Evolutionary conservation across 1,140 invertebrate species (phyloP).

Genomic region (Planococcus citri): DNA sequence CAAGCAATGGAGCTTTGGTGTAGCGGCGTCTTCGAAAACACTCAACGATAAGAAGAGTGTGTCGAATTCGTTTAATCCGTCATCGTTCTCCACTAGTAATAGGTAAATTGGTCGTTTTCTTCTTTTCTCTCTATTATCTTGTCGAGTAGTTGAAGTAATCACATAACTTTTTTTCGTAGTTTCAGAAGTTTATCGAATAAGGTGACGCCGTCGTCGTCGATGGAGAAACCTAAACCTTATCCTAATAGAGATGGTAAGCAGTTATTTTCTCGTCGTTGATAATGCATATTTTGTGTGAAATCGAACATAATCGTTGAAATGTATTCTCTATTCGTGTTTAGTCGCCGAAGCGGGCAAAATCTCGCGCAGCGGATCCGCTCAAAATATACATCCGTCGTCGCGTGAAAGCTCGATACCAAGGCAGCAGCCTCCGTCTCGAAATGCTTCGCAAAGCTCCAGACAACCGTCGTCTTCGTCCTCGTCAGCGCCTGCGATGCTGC

Average conservation of each 20-base stretch:
- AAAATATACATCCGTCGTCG: constrained; percentile 9
- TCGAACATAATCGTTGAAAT: not conserved
- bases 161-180: not conserved
- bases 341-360: not conserved
- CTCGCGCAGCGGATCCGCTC: not conserved
- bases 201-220: constrained; percentile 1
- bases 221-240: constrained; percentile 2
- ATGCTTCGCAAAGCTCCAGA: not conserved
- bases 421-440: not conserved
- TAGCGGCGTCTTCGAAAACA: not conserved
- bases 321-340: not conserved
- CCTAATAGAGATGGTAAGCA: not conserved
- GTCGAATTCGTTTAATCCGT: not conserved
- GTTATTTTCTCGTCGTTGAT: not conserved
- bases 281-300: too few species aligned
- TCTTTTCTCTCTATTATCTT: too few species aligned
- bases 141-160: too few species aligned
- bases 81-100: not conserved
- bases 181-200: not conserved
- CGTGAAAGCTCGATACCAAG: constrained; percentile 22
- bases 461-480: not conserved
- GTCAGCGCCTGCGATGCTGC: constrained; percentile 8
- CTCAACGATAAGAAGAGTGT: not conserved
- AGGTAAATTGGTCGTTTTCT: not conserved
- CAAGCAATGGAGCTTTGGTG: not conserved